A percentile compares a stretch with the other conserved stretches of the same genome.
phyloP scores from a whole-genome alignment of 1,140 invertebrate genomes.

The Drosophila navojoa region DNA sequence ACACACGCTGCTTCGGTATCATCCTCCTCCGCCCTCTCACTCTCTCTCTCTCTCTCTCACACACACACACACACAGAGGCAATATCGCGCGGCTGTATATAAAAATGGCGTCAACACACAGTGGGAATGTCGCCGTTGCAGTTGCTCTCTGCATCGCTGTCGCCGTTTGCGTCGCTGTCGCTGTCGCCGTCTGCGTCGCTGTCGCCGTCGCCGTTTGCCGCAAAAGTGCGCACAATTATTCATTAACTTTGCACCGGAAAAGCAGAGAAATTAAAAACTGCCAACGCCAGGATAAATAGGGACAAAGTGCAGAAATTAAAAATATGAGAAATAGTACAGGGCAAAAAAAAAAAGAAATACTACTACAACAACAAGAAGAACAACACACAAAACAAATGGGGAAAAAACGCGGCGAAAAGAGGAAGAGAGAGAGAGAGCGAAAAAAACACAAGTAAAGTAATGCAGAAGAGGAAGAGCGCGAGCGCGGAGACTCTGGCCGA shows the following conservation, averaged over 20 bases:
- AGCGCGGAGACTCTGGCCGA: background rate
- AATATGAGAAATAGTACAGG: constrained; percentile 79
- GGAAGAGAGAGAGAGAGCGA: background rate
- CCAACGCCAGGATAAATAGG: constrained; percentile 82
- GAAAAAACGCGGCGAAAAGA: constrained; percentile 4
- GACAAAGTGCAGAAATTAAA: constrained; percentile 83
- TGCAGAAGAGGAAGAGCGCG: constrained; percentile 7
- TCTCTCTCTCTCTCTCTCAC: background rate
- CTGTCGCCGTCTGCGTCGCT: constrained; percentile 12
- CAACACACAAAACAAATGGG: constrained; percentile 30
- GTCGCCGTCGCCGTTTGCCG: constrained; percentile 70
- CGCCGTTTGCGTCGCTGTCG: background rate
- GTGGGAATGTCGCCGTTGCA: constrained; percentile 51
- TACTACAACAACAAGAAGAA: background rate
- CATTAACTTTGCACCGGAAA: constrained; percentile 82
- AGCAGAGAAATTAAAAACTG: constrained; percentile 83
- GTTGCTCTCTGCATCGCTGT: constrained; percentile 2
- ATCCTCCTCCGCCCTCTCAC: constrained; percentile 12
- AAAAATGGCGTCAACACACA: constrained; percentile 57
- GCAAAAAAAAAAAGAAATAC: constrained; percentile 11
- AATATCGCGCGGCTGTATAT: constrained; percentile 28
- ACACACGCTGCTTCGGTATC: background rate
- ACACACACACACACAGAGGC: background rate
- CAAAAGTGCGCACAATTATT: constrained; percentile 83
- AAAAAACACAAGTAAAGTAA: constrained; percentile 1